Evolutionary conservation across 2,797 vertebrate species (phyloP), one percentile per base, ranked within the genome.

Genomic region (Pseudomugil tenellus): DNA sequence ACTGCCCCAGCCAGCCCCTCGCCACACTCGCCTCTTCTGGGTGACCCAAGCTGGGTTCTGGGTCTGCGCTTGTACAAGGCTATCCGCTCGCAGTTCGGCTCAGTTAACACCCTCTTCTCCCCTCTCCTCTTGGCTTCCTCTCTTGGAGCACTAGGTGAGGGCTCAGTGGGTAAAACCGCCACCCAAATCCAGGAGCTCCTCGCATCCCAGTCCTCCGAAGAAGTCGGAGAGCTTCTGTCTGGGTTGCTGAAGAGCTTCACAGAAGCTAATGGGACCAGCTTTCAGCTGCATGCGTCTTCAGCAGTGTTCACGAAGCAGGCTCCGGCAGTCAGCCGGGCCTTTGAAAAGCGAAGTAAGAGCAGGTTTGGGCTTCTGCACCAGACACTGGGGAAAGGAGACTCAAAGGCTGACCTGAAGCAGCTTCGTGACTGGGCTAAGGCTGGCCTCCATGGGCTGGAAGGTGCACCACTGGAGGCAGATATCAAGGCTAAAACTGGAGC

Each of bases 31-130:
- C 83, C 83, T 19, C 37, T 66, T 23, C 46, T 80, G 31, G 72
- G 58, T 59, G 89, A 91, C 77, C 81, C 87, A 5, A 93, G 76
- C 89, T 93, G 93, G 91, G 66, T 80, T 32, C 76, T 94, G 63
- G 92, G 92, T 43, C 81, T 93, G 32, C 82, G 67, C 7, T 74
- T 93, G 0, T 91, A 92, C 73, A 62, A 31, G 69, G 81, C 84
- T 35, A 60, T 93, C 3, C 80, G 85, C 26, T 65, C 84, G 1
- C 68, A 74, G 29, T 49, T 78, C 0, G 57, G 76, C 70, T 67
- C 79, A 0, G 74, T 66, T 0, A 91, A 93, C 73, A 79, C 82
- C 2, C 46, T 92, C 31, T 85, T 94, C 83, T 92, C 90, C 32
- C 91, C 91, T 29, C 73, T 91, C 52, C 83, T 91, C 12, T 51